A percentile compares a stretch with the other conserved stretches of the same genome.
phyloP scores from a whole-genome alignment of 2,113 vertebrate genomes.

The Rhineura floridana region DNA sequence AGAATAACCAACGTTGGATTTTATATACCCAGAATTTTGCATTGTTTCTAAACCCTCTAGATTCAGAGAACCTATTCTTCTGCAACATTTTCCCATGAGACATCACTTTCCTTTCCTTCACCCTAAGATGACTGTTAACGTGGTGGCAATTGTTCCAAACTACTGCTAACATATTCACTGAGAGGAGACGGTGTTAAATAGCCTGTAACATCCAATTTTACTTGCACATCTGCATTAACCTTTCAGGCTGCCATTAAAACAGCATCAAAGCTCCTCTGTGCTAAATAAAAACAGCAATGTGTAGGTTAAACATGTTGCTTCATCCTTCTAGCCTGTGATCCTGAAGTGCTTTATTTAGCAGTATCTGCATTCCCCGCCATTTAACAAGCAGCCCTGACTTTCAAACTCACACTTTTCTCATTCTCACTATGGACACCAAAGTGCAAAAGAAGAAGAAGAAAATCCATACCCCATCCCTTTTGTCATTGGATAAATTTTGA shows the following conservation, averaged over 20 bases:
- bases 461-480: background rate
- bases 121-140: constrained; percentile 42
- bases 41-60: background rate
- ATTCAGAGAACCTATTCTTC: background rate
- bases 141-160: constrained; percentile 26
- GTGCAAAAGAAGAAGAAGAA: constrained; percentile 6
- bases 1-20: background rate
- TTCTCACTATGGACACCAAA: constrained; percentile 37
- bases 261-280: constrained; percentile 46
- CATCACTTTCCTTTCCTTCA: constrained; percentile 35
- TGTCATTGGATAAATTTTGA: constrained; percentile 31
- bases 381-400: constrained; percentile 50
- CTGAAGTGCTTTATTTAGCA: constrained; percentile 66
- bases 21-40: background rate
- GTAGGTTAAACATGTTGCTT: constrained; percentile 49
- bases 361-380: constrained; percentile 43
- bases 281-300: constrained; percentile 55
- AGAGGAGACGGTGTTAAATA: constrained; percentile 43
- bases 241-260: constrained; percentile 46
- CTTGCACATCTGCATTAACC: constrained; percentile 58
- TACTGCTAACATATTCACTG: constrained; percentile 53
- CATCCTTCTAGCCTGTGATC: constrained; percentile 33
- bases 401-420: constrained; percentile 13
- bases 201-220: constrained; percentile 24
- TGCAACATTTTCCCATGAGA: constrained; percentile 7